Evolutionary conservation across 1,140 invertebrate species (phyloP), one percentile per base, ranked within the genome.

Genomic region (Lepidotrigona ventralis): DNA sequence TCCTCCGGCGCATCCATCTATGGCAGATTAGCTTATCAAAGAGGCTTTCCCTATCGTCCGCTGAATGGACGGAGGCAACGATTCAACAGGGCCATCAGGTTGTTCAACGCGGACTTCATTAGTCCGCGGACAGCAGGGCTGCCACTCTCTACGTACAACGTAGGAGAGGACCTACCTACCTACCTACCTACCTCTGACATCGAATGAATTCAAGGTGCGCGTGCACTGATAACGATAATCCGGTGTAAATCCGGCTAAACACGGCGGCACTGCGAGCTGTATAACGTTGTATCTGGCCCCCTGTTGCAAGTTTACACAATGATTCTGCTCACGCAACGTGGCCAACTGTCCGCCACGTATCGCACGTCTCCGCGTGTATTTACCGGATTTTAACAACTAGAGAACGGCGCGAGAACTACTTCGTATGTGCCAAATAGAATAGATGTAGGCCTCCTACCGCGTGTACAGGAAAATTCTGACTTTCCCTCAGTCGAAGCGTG

Each of bases 171-270:
- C 33, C 33, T 33, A 33, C 33, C 33, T 33, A 33, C 2, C 33
- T n/a, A n/a, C n/a, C n/a, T n/a, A n/a, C 46, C 54, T 79, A 56
- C 33, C 63, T 76, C 11, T 33, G 39, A 12, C 76, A 23, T 72
- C 76, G 46, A 79, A 83, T 72, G 76, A 72, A 83, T 83, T 46
- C 81, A 83, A 79, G 75, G 81, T 83, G 81, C 68, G 68, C 81
- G 58, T 83, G 75, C 75, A 79, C 69, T 70, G 81, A 83, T 83
- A 83, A 83, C 75, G 81, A 83, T 83, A 83, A 83, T 83, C 81
- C 81, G 75, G 54, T 83, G 81, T 71, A 83, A 79, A 83, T 83
- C 76, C 76, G 81, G 60, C 46, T 46, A 56, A 78, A 83, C 81
- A 79, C 76, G 81, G 53, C 54, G 64, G 74, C 54, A 46, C 81